These are phyloP conservation scores for Perccottus glenii DNA, from an alignment of 2,113 vertebrate genomes.

Conservation along the genomic window DNA sequence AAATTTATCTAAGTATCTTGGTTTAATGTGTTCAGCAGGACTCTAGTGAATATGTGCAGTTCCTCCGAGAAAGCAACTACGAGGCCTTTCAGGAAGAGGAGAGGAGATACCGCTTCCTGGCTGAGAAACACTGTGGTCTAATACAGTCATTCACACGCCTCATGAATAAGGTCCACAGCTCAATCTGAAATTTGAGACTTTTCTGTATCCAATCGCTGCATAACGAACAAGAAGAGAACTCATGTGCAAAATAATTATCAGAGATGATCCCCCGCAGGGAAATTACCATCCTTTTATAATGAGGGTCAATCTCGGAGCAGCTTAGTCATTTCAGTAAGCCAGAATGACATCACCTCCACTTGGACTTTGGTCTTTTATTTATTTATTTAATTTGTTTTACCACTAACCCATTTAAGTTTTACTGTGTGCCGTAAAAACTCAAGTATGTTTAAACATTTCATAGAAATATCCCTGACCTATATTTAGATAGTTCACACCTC, in stretches of 20 bases:
- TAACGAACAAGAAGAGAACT: neutral
- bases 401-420: neutral
- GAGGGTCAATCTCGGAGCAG: conserved; percentile 5
- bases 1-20: neutral
- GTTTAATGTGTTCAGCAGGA: conserved; percentile 62
- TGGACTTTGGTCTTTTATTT: conserved; percentile 27
- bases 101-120: conserved; percentile 92
- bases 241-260: conserved; percentile 16
- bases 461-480: neutral
- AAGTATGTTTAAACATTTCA: neutral
- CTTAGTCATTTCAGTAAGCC: neutral
- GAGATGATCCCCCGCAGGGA: conserved; percentile 7
- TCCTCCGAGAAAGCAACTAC: conserved; percentile 84
- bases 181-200: neutral
- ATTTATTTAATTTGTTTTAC: neutral
- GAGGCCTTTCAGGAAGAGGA: conserved; percentile 91
- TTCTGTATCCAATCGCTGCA: neutral
- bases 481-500: neutral
- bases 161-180: conserved; percentile 75
- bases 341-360: neutral
- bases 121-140: conserved; percentile 88
- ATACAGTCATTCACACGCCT: conserved; percentile 65
- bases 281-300: neutral
- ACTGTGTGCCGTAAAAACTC: neutral
- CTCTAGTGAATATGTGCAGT: conserved; percentile 79